Evolutionary conservation across 2,797 vertebrate genomes (phyloP), one percentile per base, ranked within the genome.

Genomic region (Karalla daura): DNA sequence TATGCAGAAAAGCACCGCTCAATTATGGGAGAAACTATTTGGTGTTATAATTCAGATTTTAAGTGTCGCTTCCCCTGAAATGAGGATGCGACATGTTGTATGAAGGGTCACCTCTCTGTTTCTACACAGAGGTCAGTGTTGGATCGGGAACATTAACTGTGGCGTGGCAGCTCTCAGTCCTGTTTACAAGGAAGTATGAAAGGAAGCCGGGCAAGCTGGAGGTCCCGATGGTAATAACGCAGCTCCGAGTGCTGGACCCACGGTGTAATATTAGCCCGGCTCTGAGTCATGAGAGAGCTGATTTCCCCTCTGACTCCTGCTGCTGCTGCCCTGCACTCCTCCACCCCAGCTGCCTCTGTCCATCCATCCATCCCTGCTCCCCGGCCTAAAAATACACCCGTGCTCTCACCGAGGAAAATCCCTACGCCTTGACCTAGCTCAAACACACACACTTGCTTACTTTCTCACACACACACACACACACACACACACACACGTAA

Each of bases 281-380:
- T 83, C 82, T 92, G 87, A 90, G 84, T 89, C 87, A 90, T 86
- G 79, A 41, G 53, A 45, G 66, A 81, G 83, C 63, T 56, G 65
- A n/a, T n/a, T n/a, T n/a, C n/a, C n/a, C n/a, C n/a, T n/a, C n/a
- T n/a, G n/a, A n/a, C 41, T 45, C 43, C 62, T 60, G 61, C 63
- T 33, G 36, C 67, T 64, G 59, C 47, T 32, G 50, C 74, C 58
- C 55, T 62, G 20, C 61, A 52, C 80, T 74, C 64, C 40, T 78
- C 59, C 55, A 69, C 53, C 58, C 70, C 93, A 94, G 92, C 92
- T 94, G 93, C 86, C 70, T 76, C 90, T 74, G 90, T 93, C 91
- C 75, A 65, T 93, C 91, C 76, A 76, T 84, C 77, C 77, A 80
- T 82, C 78, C 61, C 76, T 68, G 45, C 61, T 61, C 44, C 27